Conservation (phyloP, 2,888 invertebrate species). For the Ferrisia virgata region DNA sequence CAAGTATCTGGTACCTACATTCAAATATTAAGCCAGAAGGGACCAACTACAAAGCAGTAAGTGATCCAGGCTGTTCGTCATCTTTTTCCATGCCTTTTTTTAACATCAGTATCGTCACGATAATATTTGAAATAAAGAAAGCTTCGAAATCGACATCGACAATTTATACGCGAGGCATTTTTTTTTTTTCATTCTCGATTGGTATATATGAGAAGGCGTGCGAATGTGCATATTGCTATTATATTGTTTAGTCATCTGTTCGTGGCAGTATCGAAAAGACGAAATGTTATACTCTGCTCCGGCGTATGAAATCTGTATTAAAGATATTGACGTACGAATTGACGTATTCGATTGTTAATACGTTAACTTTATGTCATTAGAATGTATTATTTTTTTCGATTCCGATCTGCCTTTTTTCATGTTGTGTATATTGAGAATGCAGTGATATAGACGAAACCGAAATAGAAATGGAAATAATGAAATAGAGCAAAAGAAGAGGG, state of each 20-base stretch:
- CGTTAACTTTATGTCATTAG: conserved; percentile 24
- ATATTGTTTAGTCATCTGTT: conserved; percentile 32
- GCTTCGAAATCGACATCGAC: background rate
- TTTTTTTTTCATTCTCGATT: background rate
- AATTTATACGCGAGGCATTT: background rate
- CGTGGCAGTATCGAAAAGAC: conserved; percentile 11
- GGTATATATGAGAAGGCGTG: background rate
- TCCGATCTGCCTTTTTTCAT: background rate
- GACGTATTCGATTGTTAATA: conserved; percentile 31
- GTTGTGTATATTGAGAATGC: background rate
- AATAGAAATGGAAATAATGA: too few species aligned
- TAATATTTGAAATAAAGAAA: background rate
- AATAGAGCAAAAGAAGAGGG: too few species aligned
- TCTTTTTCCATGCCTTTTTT: background rate
- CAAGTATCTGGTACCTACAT: too few species aligned
- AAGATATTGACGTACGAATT: conserved; percentile 9
- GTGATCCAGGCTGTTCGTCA: background rate
- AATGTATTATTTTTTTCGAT: conserved; percentile 12
- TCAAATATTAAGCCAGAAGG: too few species aligned
- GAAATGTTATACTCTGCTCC: background rate
- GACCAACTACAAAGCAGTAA: too few species aligned
- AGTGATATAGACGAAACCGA: background rate
- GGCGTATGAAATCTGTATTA: background rate
- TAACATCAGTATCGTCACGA: background rate
- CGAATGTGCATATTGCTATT: background rate